These are phyloP conservation scores for Danio aesculapii DNA, from an alignment of 2,797 vertebrate genomes.

Conservation along the genomic window DNA sequence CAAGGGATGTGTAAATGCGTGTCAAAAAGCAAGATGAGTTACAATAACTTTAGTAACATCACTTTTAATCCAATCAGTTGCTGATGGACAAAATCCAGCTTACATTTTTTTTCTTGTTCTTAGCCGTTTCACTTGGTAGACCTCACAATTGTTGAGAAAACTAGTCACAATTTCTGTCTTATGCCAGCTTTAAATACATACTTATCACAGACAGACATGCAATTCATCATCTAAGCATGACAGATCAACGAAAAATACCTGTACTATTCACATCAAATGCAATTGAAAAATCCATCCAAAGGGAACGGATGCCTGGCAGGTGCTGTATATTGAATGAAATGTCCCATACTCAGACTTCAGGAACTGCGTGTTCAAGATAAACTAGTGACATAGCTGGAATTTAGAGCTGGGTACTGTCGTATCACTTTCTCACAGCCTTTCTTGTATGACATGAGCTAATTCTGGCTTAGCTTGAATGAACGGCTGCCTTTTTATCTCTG, in stretches of 20 bases:
- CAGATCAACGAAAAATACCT: conserved; percentile 12
- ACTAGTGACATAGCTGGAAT: conserved; percentile 41
- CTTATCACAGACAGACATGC: conserved; percentile 30
- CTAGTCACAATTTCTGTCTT: not conserved
- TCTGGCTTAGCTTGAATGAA: conserved; percentile 72
- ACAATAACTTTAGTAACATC: too few relatives aligned
- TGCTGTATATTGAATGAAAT: conserved; percentile 33
- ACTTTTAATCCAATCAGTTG: too few relatives aligned
- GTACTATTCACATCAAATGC: conserved; percentile 1
- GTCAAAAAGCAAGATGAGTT: too few relatives aligned
- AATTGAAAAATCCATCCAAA: conserved; percentile 19
- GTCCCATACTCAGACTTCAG: conserved; percentile 18
- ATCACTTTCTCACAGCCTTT: conserved; percentile 62
- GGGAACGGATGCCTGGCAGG: not conserved
- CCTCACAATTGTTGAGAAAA: not conserved
- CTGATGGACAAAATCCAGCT: too few relatives aligned
- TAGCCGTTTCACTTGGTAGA: not conserved
- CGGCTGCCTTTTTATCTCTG: conserved; percentile 63
- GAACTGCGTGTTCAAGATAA: conserved; percentile 38
- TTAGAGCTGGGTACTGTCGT: conserved; percentile 26
- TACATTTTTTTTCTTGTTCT: too few relatives aligned
- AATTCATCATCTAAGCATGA: conserved; percentile 34
- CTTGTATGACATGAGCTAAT: conserved; percentile 72
- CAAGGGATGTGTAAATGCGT: too few relatives aligned
- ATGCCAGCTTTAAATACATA: conserved; percentile 6